These are phyloP conservation scores for Deladenus siricidicola DNA, from an alignment of 2,888 invertebrate species.

Conservation along the genomic window DNA sequence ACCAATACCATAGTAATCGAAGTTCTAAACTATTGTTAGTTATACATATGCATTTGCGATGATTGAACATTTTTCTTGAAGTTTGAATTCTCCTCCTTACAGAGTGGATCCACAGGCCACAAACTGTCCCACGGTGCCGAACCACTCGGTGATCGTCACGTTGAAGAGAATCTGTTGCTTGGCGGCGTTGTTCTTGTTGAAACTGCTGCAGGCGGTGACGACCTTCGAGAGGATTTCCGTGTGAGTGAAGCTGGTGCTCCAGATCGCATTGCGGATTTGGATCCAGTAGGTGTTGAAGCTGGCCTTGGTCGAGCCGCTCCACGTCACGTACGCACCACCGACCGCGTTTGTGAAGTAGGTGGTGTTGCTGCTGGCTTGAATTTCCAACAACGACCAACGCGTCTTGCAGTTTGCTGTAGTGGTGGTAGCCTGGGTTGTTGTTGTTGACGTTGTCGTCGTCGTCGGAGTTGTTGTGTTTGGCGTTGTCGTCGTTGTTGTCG, in stretches of 20 bases:
- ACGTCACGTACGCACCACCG: background rate
- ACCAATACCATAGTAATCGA: too few relatives aligned
- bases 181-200: constrained; percentile 1
- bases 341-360: background rate
- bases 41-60: too few relatives aligned
- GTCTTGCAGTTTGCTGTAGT: background rate
- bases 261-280: background rate
- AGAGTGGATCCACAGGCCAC: constrained; percentile 4
- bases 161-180: background rate
- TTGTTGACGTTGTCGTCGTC: background rate
- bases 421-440: background rate
- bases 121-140: background rate
- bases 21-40: too few relatives aligned
- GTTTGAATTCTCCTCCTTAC: too few relatives aligned
- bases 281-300: background rate
- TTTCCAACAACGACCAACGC: background rate
- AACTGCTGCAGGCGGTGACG: background rate
- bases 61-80: too few relatives aligned
- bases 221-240: background rate
- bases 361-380: background rate
- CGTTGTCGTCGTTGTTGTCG: background rate
- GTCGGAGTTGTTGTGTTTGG: background rate
- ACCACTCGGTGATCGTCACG: background rate
- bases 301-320: background rate
- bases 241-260: background rate